phyloP scores from a whole-genome alignment of 2,888 invertebrate species.

The Metalampra italica region DNA sequence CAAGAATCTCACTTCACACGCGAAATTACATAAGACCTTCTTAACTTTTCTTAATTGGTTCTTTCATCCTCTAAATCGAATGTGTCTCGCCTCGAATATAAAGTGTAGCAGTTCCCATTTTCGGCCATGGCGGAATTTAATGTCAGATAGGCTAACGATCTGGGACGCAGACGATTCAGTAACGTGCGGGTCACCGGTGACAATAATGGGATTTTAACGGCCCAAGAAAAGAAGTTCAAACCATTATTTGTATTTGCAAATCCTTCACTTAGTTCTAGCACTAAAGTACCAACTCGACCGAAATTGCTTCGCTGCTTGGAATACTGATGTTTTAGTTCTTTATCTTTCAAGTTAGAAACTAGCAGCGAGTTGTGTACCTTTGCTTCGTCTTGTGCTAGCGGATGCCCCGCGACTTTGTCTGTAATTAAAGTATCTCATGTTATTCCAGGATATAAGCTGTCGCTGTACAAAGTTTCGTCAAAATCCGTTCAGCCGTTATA shows the following conservation, averaged over 20 bases:
- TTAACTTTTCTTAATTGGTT: too few species aligned
- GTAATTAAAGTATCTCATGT: too few species aligned
- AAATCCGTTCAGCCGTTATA: too few species aligned
- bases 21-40: too few species aligned
- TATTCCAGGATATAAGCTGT: too few species aligned
- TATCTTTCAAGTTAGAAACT: not conserved
- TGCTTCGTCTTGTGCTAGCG: too few species aligned
- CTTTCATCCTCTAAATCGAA: too few species aligned
- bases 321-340: slow-evolving; percentile 35
- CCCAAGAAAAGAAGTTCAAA: not conserved
- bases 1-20: too few species aligned
- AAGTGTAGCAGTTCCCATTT: not conserved
- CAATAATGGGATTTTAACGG: not conserved
- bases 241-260: not conserved
- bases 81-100: too few species aligned
- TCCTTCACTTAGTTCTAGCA: slow-evolving; percentile 4
- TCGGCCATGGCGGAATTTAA: not conserved
- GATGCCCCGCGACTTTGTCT: too few species aligned
- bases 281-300: slow-evolving; percentile 26
- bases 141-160: not conserved
- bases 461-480: too few species aligned
- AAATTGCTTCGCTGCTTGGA: slow-evolving; percentile 36
- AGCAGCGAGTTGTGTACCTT: not conserved
- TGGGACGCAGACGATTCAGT: not conserved
- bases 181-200: not conserved